These are phyloP conservation scores for Temnothorax nylanderi DNA, from an alignment of 1,140 invertebrate species.

Conservation along the genomic window DNA sequence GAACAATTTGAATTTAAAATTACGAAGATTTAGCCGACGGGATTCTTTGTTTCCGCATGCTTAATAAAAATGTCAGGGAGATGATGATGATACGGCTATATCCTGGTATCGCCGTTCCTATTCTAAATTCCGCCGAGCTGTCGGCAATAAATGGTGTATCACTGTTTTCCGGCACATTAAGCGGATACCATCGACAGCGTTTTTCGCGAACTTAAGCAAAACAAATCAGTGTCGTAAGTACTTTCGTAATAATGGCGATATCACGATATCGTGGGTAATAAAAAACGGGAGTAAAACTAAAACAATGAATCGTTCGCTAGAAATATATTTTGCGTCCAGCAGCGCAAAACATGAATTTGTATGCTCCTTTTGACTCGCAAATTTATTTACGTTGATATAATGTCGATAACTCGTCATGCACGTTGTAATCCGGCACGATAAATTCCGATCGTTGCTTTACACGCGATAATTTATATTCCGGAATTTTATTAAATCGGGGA, in stretches of 20 bases:
- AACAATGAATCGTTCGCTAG: slow-evolving; percentile 6
- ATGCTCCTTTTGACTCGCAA: slow-evolving; percentile 59
- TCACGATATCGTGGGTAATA: not conserved
- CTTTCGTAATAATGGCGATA: slow-evolving; percentile 1
- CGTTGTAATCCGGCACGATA: slow-evolving; percentile 53
- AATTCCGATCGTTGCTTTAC: slow-evolving; percentile 58
- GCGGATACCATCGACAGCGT: slow-evolving; percentile 55
- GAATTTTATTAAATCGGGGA: slow-evolving; percentile 58
- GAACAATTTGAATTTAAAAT: slow-evolving; percentile 56
- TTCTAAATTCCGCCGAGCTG: slow-evolving; percentile 79
- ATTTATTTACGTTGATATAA: slow-evolving; percentile 59
- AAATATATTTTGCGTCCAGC: slow-evolving; percentile 39
- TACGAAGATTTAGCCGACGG: slow-evolving; percentile 12
- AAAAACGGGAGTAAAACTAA: slow-evolving; percentile 36
- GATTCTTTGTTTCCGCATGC: slow-evolving; percentile 46
- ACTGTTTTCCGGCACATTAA: slow-evolving; percentile 80
- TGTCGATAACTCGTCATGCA: slow-evolving; percentile 61
- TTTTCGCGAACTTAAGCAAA: slow-evolving; percentile 53
- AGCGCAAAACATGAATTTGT: slow-evolving; percentile 55
- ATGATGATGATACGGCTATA: slow-evolving; percentile 45
- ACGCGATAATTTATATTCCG: slow-evolving; percentile 56
- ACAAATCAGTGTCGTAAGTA: slow-evolving; percentile 50
- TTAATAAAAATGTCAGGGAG: slow-evolving; percentile 57
- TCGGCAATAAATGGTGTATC: slow-evolving; percentile 83
- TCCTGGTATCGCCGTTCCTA: slow-evolving; percentile 64